Evolutionary conservation across 2,113 vertebrate species (phyloP), one percentile per base, ranked within the genome.

Genomic region (Anser cygnoides): DNA sequence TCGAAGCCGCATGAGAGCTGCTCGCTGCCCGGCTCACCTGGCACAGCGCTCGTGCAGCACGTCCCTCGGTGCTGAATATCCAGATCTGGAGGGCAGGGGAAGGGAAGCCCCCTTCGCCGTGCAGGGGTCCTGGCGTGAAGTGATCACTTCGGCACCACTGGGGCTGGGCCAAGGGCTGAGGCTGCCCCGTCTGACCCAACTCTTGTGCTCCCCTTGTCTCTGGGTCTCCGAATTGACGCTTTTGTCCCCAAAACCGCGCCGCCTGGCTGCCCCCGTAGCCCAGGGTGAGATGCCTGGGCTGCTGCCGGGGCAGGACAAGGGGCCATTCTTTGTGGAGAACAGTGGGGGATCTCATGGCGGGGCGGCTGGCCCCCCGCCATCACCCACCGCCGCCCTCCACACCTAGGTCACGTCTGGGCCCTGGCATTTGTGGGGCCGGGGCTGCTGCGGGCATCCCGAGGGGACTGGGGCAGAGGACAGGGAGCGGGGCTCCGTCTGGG

Each of bases 271-370:
- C 54, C 54, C 29, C 39, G 21, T 1, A 17, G 55, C 35, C 0
- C 0, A 4, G 66, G 22, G 61, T 33, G 59, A 81, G 61, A 77
- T 0, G 25, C 13, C 6, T 3, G 86, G 35, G 44, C 31, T n/a
- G 33, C 46, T 22, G 44, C 46, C 10, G 13, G 33, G n/a, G 39
- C 57, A 73, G 81, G 80, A 97, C 95, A 97, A 96, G 71, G 77
- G 62, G 61, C n/a, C 23, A 89, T 95, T 96, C 70, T 95, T 35
- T 26, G 20, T 0, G 12, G 70, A 93, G 77, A 95, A 92, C 94
- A 96, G 39, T 19, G 35, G 18, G 18, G 5, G 35, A 39, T 91
- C 57, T 95, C 73, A 96, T 26, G 4, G 26, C 1, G 0, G 55
- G 67, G 58, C 15, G 2, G n/a, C 28, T 70, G n/a, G 76, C 59